Evolutionary conservation across 2,113 vertebrate species (phyloP).

Genomic region (Pseudonaja textilis): DNA sequence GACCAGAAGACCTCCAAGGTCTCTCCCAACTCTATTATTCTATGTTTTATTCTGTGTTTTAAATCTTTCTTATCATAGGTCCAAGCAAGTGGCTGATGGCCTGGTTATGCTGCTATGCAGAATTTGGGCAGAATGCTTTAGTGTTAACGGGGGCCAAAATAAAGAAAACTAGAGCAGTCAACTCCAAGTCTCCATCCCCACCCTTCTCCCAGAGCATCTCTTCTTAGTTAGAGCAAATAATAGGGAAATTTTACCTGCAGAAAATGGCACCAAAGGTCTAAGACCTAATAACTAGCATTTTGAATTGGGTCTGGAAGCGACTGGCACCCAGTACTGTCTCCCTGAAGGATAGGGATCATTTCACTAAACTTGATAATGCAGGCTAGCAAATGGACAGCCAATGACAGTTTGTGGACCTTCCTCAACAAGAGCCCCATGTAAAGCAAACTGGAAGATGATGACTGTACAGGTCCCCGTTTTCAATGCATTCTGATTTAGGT

Average conservation of each 20-base stretch:
- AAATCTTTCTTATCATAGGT: background rate
- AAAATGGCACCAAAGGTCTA: background rate
- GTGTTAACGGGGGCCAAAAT: background rate
- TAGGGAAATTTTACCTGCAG: background rate
- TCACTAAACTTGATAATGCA: background rate
- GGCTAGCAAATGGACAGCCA: background rate
- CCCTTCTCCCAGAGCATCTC: background rate
- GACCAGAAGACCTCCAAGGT: background rate
- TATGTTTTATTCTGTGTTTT: background rate
- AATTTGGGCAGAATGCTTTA: background rate
- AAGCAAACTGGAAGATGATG: background rate
- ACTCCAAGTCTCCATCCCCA: background rate
- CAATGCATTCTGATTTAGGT: background rate
- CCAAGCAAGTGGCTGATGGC: background rate
- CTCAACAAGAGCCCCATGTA: background rate
- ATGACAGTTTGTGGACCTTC: background rate
- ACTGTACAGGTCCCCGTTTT: background rate
- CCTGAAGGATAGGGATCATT: background rate
- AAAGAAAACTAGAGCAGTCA: background rate
- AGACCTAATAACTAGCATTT: background rate
- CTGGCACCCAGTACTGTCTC: background rate
- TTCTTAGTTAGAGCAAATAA: background rate
- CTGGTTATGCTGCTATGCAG: background rate
- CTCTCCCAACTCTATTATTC: background rate
- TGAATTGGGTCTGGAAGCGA: background rate